Evolutionary conservation across 2,797 vertebrate genomes (phyloP).

Genomic region (Hephaestus fuliginosus): DNA sequence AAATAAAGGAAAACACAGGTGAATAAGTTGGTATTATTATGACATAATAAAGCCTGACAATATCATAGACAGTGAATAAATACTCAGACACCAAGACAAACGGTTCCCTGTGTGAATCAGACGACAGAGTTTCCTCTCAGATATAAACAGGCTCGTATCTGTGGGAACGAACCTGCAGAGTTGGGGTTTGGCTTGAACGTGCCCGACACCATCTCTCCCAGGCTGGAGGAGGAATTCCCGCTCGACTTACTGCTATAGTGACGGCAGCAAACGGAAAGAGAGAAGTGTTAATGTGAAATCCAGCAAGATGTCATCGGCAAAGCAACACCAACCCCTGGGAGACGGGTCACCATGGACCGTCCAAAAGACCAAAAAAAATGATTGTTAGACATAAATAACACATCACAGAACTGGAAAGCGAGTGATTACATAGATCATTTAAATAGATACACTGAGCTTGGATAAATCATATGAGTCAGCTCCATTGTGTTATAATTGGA

Average conservation of each 20-base stretch:
- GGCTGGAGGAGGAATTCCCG: slow-evolving; percentile 97
- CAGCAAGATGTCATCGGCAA: slow-evolving; percentile 17
- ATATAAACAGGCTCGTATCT: not conserved
- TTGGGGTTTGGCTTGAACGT: slow-evolving; percentile 95
- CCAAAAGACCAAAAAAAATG: not conserved
- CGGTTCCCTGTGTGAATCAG: not conserved
- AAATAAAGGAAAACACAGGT: slow-evolving; percentile 70
- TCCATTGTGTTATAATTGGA: not conserved
- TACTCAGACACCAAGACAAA: slow-evolving; percentile 6
- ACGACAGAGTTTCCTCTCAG: slow-evolving; percentile 7
- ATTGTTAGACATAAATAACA: not conserved
- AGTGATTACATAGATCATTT: not conserved
- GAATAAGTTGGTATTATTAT: slow-evolving; percentile 7
- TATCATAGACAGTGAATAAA: not conserved
- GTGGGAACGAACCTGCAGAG: slow-evolving; percentile 87
- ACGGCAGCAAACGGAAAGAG: slow-evolving; percentile 32
- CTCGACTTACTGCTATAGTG: slow-evolving; percentile 90
- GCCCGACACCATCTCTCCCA: slow-evolving; percentile 98
- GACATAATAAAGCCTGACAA: not conserved
- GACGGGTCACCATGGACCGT: not conserved
- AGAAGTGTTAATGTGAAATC: slow-evolving; percentile 29
- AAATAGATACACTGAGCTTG: not conserved
- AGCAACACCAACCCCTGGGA: not conserved
- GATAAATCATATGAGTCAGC: not conserved
- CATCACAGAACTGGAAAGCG: not conserved